A percentile compares a stretch with the other conserved stretches of the same genome.
Conservation (phyloP, 1,140 invertebrate species). For the Diorhabda elongata region DNA sequence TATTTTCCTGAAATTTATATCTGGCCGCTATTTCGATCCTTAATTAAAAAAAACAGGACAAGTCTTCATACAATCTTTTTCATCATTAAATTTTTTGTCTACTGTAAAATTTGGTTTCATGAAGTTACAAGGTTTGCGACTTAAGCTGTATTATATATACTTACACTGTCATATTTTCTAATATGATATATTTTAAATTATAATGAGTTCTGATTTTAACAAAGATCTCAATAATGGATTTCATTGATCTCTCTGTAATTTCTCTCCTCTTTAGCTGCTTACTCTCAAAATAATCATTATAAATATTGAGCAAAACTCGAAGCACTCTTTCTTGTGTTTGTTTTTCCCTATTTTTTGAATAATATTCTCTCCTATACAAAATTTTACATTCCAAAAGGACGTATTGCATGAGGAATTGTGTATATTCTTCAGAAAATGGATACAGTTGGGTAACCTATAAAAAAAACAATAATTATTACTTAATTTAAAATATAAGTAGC, state of each 20-base stretch:
- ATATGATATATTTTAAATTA: constrained; percentile 1
- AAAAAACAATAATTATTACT: no score
- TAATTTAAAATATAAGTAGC: no score
- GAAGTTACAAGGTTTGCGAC: no score
- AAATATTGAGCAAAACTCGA: constrained; percentile 4
- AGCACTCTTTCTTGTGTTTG: constrained; percentile 6
- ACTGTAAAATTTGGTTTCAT: no score
- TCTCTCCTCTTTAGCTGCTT: constrained; percentile 1
- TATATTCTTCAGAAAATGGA: constrained; percentile 10
- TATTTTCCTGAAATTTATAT: no score
- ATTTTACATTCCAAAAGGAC: constrained; percentile 10
- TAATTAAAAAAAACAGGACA: no score
- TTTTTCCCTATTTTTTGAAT: not conserved
- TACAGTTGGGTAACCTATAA: constrained; percentile 12
- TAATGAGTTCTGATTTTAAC: constrained; percentile 8
- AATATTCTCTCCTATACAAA: constrained; percentile 10
- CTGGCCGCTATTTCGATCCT: no score
- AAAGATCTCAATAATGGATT: constrained; percentile 11
- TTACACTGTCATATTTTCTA: constrained; percentile 19
- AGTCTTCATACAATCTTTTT: no score
- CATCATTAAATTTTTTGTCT: no score
- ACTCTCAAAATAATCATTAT: constrained; percentile 8
- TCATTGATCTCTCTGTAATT: not conserved
- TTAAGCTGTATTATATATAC: not conserved
- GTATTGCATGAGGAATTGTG: constrained; percentile 9